These are phyloP conservation scores for Nomada fucata DNA, from an alignment of 2,888 invertebrate genomes.

Conservation along the genomic window DNA sequence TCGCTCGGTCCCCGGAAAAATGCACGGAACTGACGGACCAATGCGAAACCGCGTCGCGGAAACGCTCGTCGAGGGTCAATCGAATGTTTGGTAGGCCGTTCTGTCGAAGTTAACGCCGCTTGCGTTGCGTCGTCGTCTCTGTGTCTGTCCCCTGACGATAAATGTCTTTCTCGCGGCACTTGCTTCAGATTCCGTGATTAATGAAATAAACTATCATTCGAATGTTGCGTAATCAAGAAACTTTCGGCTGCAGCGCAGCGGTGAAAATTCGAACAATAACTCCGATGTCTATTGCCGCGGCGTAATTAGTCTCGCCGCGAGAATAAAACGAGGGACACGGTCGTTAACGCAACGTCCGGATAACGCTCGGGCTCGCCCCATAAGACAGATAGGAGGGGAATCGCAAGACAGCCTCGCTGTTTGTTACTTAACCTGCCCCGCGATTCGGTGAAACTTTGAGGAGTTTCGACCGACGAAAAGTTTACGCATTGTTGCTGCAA, in stretches of 20 bases:
- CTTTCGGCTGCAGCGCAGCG: too few species aligned
- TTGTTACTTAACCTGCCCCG: slow-evolving; percentile 14
- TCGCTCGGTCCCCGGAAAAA: slow-evolving; percentile 19
- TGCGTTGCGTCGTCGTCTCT: not conserved
- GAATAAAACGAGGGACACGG: not conserved
- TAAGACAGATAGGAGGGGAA: not conserved
- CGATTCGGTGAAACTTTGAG: slow-evolving; percentile 15
- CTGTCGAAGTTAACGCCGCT: not conserved
- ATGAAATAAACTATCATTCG: too few species aligned
- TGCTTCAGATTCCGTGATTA: not conserved
- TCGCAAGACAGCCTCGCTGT: slow-evolving; percentile 5
- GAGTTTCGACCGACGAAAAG: not conserved
- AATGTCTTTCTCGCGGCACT: not conserved
- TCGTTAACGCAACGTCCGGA: not conserved
- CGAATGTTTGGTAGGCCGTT: slow-evolving; percentile 33
- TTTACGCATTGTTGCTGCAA: not conserved
- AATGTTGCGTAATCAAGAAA: too few species aligned
- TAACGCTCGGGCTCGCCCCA: not conserved
- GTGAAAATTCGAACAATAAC: too few species aligned
- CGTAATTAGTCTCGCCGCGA: too few species aligned
- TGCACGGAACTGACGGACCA: not conserved
- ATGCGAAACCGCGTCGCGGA: slow-evolving; percentile 30
- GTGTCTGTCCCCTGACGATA: not conserved
- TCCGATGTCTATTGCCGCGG: too few species aligned
- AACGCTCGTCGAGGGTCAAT: slow-evolving; percentile 30